Conservation (phyloP, 2,797 vertebrate genomes). For the Melopsittacus undulatus region DNA sequence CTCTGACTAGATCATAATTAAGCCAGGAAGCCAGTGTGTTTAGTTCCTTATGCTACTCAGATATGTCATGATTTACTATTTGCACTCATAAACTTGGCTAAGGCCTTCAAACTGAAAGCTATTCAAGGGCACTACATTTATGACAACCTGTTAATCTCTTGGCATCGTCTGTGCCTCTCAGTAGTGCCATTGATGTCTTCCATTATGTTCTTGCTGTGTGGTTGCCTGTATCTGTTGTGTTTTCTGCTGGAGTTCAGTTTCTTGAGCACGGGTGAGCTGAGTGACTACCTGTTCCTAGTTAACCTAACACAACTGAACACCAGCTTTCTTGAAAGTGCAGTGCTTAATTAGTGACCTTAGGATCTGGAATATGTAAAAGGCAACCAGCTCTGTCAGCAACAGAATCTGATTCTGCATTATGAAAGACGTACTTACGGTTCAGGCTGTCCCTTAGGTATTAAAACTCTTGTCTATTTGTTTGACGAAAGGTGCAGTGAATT, state of each 20-base stretch:
- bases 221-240: neutral
- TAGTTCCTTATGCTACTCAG: neutral
- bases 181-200: neutral
- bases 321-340: neutral
- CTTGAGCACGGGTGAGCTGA: neutral
- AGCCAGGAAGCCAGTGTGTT: slow-evolving; percentile 20
- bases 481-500: neutral
- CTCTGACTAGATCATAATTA: slow-evolving; percentile 29
- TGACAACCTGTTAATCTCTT: slow-evolving; percentile 9
- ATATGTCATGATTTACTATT: slow-evolving; percentile 10
- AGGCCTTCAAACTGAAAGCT: slow-evolving; percentile 4
- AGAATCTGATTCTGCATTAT: neutral
- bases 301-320: neutral
- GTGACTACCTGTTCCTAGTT: neutral
- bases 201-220: neutral
- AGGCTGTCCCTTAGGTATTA: neutral
- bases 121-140: neutral
- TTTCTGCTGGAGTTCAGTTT: neutral
- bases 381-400: neutral
- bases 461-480: neutral
- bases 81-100: slow-evolving; percentile 19
- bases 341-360: neutral
- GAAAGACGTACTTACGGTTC: neutral
- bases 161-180: neutral
- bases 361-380: neutral